phyloP scores from a whole-genome alignment of 2,888 invertebrate genomes.

The Hypena proboscidalis region DNA sequence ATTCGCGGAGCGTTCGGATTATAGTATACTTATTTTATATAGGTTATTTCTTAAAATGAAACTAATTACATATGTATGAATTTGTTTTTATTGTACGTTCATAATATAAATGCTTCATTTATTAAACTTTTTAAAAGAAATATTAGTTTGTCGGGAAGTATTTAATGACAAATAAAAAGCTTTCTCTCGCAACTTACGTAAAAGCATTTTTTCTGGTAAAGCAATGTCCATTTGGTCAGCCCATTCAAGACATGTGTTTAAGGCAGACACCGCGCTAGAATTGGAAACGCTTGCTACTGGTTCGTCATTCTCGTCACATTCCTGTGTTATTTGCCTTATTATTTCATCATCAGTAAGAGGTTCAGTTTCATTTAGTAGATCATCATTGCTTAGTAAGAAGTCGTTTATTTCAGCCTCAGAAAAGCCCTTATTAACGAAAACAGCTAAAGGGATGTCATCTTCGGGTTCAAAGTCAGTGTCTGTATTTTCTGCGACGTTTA shows the following conservation, averaged over 20 bases:
- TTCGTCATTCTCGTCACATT: conserved; percentile 7
- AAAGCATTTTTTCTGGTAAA: conserved; percentile 13
- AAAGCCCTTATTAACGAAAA: conserved; percentile 10
- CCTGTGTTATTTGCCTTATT: conserved; percentile 16
- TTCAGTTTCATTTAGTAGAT: conserved; percentile 9
- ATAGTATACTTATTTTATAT: too few relatives aligned
- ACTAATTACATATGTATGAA: too few relatives aligned
- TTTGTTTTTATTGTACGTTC: too few relatives aligned
- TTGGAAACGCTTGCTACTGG: conserved; percentile 15
- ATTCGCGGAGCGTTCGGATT: too few relatives aligned
- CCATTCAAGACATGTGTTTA: conserved; percentile 18
- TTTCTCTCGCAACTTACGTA: too few relatives aligned
- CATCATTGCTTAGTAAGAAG: conserved; percentile 16
- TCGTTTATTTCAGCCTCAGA: conserved; percentile 15
- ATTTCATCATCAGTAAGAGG: conserved; percentile 21
- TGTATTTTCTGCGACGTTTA: neutral
- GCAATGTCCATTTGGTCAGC: conserved; percentile 15
- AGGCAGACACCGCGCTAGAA: conserved; percentile 5
- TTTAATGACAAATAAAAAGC: too few relatives aligned
- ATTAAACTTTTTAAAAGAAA: too few relatives aligned
- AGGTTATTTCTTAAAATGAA: too few relatives aligned
- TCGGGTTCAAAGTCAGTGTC: conserved; percentile 7
- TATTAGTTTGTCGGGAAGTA: too few relatives aligned
- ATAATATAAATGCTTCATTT: too few relatives aligned
- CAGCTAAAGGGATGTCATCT: conserved; percentile 9